A percentile compares a stretch with the other conserved stretches of the same genome.
phyloP scores from a whole-genome alignment of 2,797 vertebrate genomes.

The Enteromius mattozi region DNA sequence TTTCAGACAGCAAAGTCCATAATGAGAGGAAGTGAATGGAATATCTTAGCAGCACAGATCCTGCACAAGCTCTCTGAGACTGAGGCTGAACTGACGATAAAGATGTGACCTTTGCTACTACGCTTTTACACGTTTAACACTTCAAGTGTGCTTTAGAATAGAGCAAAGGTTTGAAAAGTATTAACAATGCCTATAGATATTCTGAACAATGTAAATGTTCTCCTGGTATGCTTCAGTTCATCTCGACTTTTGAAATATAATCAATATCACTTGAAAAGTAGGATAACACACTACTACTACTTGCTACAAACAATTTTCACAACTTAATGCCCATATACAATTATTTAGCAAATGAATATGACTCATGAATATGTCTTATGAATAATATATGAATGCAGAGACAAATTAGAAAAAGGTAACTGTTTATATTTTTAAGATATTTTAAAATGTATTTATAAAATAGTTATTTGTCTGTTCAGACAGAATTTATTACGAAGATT shows the following conservation, averaged over 20 bases:
- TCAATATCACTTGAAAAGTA: not conserved
- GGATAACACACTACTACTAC: not conserved
- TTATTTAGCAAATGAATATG: not conserved
- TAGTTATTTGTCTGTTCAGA: not conserved
- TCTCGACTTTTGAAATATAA: not conserved
- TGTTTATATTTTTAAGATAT: not conserved
- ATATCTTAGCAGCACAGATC: constrained; percentile 2
- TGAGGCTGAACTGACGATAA: not conserved
- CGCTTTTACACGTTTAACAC: constrained; percentile 13
- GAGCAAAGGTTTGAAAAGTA: not conserved
- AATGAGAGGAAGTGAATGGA: constrained; percentile 38
- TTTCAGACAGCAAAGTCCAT: not conserved
- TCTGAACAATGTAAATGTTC: constrained; percentile 1
- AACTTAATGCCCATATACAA: not conserved
- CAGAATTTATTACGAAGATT: not conserved
- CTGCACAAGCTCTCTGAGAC: not conserved
- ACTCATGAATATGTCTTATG: not conserved
- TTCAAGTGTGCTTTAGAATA: constrained; percentile 13
- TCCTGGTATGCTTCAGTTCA: not conserved
- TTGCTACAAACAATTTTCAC: not conserved
- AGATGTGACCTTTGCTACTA: constrained; percentile 7
- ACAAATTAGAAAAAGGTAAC: not conserved
- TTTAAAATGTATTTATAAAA: not conserved
- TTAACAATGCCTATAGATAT: not conserved
- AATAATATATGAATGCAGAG: not conserved